Base-by-base conservation (phyloP, 2,113 vertebrate genomes). In the Cyprinodon tularosa region DNA sequence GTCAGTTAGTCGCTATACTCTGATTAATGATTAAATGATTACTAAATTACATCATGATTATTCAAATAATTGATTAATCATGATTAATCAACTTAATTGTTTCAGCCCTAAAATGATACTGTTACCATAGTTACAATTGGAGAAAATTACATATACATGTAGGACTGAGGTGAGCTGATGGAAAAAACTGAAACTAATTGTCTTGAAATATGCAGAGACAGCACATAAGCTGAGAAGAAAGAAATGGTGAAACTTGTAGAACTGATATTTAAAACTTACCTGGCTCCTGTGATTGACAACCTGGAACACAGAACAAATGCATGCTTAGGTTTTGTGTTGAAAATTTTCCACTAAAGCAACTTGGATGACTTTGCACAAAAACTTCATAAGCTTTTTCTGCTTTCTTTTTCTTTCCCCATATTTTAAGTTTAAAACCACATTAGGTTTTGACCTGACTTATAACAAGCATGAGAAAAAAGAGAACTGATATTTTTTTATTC, bases 291-390 rank as follows among this genome's bases (percentile, higher is more conserved):
- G 63, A 53, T 9, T 60, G 63, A 66, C 64, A 53, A n/a, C 57
- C 72, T 74, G 53, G 44, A 74, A 66, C 38, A 66, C n/a, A 74
- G 57, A 74, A 44, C 48, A 44, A 53, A 59, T 12, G 59, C 42
- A 22, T 44, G 12, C 45, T 39, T 66, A 74, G 37, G 29, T 44
- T 2, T 47, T 11, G 29, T 36, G 8, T 20, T 6, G 14, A 20
- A 6, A n/a, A 57, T 2, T 2, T 15, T n/a, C 50, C 20, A 5
- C 17, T 20, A n/a, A 45, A 11, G 44, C 9, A 45, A 7, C 15
- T 9, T 53, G 15, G 8, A 7, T 20, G 20, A 2, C 5, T 1
- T 20, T 6, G 3, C 20, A 8, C 8, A n/a, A 45, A 45, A 11
- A 7, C 44, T 10, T 45, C 12, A 11, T 45, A 11, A 17, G 20